Evolutionary conservation across 2,797 vertebrate genomes (phyloP).

Genomic region (Lophotriccus pileatus): DNA sequence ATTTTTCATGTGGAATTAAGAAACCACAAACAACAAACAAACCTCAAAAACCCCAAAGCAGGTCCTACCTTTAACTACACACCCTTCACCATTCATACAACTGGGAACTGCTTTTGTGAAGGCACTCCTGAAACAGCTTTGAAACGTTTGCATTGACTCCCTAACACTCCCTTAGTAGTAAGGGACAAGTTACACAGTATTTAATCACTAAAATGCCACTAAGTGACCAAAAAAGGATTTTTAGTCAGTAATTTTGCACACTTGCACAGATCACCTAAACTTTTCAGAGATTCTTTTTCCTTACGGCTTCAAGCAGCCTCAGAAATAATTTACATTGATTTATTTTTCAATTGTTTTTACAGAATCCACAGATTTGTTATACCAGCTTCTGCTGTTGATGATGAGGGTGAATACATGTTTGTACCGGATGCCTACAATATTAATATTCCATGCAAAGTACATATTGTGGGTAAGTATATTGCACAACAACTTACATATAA

Average conservation of each 20-base stretch:
- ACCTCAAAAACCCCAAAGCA: not conserved
- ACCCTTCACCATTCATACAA: not conserved
- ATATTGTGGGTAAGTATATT: constrained; percentile 85
- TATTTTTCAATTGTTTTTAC: not conserved
- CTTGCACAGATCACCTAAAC: not conserved
- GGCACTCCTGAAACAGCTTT: not conserved
- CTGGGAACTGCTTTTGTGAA: not conserved
- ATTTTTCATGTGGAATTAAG: not conserved
- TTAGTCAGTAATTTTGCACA: not conserved
- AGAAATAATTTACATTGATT: not conserved
- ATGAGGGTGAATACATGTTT: constrained; percentile 94
- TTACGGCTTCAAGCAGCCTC: not conserved
- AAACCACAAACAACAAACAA: not conserved
- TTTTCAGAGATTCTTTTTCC: not conserved
- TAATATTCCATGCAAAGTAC: constrained; percentile 88
- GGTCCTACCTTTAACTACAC: not conserved
- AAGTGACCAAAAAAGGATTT: not conserved
- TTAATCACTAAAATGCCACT: not conserved
- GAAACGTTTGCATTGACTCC: not conserved
- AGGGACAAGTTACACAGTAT: not conserved
- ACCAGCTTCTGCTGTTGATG: constrained; percentile 80
- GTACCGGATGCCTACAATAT: constrained; percentile 91
- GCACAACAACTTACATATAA: not conserved
- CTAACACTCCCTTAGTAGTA: fast-evolving
- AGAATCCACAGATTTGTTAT: constrained; percentile 92